phyloP scores from a whole-genome alignment of 2,113 vertebrate species.

The Hipposideros armiger region DNA sequence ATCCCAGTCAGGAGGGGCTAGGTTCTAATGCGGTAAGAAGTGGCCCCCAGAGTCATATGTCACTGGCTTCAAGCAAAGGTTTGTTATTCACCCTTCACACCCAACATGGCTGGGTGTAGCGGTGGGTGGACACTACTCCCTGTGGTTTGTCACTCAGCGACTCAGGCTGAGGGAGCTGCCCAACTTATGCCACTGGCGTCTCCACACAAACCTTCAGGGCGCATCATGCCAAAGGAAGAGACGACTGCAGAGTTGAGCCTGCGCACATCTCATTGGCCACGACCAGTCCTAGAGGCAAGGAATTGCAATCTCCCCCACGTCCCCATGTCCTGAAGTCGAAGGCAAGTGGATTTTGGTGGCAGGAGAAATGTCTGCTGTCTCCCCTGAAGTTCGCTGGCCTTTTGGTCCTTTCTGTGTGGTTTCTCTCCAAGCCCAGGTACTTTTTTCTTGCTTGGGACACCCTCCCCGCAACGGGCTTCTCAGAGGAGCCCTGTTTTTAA shows the following conservation, averaged over 20 bases:
- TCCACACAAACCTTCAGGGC: neutral
- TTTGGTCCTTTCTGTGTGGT: neutral
- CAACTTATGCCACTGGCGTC: neutral
- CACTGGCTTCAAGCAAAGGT: neutral
- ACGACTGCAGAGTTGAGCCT: neutral
- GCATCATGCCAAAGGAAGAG: neutral
- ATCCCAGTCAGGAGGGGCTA: neutral
- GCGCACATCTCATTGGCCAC: accelerated
- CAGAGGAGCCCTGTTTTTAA: neutral
- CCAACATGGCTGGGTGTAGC: neutral
- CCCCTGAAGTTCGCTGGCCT: neutral
- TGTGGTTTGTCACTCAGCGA: neutral
- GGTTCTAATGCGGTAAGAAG: neutral
- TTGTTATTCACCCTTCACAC: neutral
- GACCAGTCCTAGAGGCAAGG: neutral
- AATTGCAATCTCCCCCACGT: accelerated
- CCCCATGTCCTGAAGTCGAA: neutral
- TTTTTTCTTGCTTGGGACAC: neutral
- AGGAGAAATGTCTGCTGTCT: too few species aligned
- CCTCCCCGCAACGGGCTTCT: neutral
- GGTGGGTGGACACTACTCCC: accelerated
- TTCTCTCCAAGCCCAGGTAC: neutral
- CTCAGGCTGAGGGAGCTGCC: neutral
- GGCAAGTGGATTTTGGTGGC: neutral
- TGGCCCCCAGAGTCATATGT: accelerated